A percentile compares a stretch with the other conserved stretches of the same genome.
These are phyloP conservation scores for Hozukius guyotensis DNA, from an alignment of 2,797 vertebrate genomes.

Conservation along the genomic window DNA sequence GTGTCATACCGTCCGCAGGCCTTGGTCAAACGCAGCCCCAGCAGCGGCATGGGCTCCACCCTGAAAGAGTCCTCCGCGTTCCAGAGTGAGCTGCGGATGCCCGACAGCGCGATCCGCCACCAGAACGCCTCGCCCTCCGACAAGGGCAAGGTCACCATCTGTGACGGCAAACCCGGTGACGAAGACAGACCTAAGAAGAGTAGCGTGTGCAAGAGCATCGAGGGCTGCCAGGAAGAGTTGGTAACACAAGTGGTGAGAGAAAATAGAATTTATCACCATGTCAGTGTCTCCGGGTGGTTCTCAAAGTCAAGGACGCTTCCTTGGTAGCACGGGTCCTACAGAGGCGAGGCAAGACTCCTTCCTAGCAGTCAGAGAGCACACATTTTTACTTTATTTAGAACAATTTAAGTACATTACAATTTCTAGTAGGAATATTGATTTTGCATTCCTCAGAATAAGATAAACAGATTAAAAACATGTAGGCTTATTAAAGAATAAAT, in stretches of 20 bases:
- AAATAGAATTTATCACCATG: neutral
- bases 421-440: too few relatives aligned
- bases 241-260: slow-evolving; percentile 89
- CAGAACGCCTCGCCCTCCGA: slow-evolving; percentile 91
- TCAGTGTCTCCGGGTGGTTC: neutral
- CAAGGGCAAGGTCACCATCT: slow-evolving; percentile 94
- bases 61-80: slow-evolving; percentile 97
- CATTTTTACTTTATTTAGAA: too few relatives aligned
- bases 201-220: slow-evolving; percentile 93
- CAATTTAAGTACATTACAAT: too few relatives aligned
- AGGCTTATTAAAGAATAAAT: too few relatives aligned
- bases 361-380: too few relatives aligned
- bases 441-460: too few relatives aligned
- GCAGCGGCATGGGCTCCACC: slow-evolving; percentile 95
- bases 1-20: slow-evolving; percentile 81
- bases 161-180: slow-evolving; percentile 90
- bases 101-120: slow-evolving; percentile 93
- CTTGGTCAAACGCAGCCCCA: slow-evolving; percentile 96
- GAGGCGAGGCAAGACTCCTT: too few relatives aligned
- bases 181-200: slow-evolving; percentile 98
- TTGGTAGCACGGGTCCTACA: too few relatives aligned
- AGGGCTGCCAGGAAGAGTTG: slow-evolving; percentile 96
- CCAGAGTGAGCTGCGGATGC: slow-evolving; percentile 94
- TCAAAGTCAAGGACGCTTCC: too few relatives aligned
- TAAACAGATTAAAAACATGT: too few relatives aligned